phyloP scores from a whole-genome alignment of 2,797 vertebrate genomes.

The Amniataba percoides region DNA sequence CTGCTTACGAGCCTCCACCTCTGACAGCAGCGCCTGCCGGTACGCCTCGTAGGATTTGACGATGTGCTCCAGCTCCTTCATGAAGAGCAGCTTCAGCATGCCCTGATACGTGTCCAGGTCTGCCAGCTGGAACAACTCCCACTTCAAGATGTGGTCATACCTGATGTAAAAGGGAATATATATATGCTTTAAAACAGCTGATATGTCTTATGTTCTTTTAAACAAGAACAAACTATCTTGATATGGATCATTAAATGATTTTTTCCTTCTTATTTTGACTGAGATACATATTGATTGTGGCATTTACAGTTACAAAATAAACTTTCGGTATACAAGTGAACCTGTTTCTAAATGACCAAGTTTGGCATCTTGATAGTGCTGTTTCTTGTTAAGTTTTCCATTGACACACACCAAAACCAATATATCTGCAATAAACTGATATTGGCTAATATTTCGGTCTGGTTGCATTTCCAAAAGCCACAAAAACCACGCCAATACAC shows the following conservation, averaged over 20 bases:
- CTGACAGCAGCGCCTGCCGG: conserved; percentile 92
- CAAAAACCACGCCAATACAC: too few relatives aligned
- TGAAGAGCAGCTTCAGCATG: conserved; percentile 99
- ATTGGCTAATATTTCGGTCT: neutral
- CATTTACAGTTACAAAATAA: neutral
- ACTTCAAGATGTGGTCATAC: conserved; percentile 99
- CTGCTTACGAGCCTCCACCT: conserved; percentile 95
- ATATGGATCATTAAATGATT: neutral
- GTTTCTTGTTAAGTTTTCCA: neutral
- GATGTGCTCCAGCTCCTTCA: conserved; percentile 98
- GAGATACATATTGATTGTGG: neutral
- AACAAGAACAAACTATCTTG: neutral
- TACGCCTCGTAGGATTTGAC: conserved; percentile 99
- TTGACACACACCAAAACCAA: too few relatives aligned
- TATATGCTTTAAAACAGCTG: neutral
- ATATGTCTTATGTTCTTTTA: too few relatives aligned
- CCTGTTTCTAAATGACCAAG: neutral
- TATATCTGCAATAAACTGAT: too few relatives aligned
- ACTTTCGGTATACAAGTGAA: neutral
- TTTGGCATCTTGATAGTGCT: neutral
- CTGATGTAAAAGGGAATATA: conserved; percentile 74
- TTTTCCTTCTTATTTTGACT: too few relatives aligned
- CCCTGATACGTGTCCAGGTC: conserved; percentile 99
- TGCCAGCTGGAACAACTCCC: conserved; percentile 98
- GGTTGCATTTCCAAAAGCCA: neutral